phyloP scores from a whole-genome alignment of 2,888 invertebrate species.

The Bombylius discolor region DNA sequence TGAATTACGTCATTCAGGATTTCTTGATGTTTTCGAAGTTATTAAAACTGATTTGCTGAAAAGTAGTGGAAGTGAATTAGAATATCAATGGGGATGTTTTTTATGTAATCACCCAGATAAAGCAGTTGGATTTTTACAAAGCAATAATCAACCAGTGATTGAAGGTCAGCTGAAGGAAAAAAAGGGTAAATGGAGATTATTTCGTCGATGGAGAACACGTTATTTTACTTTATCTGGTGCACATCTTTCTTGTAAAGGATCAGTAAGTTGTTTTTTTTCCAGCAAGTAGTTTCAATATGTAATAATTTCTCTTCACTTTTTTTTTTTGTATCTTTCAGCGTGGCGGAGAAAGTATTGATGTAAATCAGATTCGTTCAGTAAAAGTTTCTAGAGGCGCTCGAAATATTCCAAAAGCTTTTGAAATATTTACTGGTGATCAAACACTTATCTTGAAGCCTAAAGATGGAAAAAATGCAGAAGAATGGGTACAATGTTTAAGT shows the following conservation, averaged over 20 bases:
- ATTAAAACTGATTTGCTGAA: constrained; percentile 38
- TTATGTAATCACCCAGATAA: constrained; percentile 86
- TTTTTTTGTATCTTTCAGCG: constrained; percentile 43
- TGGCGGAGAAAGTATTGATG: constrained; percentile 74
- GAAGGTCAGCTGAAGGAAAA: constrained; percentile 86
- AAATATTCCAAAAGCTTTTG: constrained; percentile 90
- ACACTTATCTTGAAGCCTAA: constrained; percentile 87
- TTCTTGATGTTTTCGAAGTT: constrained; percentile 87
- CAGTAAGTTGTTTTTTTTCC: constrained; percentile 46
- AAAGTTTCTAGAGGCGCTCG: constrained; percentile 82
- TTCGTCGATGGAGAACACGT: constrained; percentile 82
- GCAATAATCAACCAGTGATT: constrained; percentile 73
- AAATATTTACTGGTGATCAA: constrained; percentile 90
- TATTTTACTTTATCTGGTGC: constrained; percentile 91
- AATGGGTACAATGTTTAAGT: constrained; percentile 91
- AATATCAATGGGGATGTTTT: constrained; percentile 74
- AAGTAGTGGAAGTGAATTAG: constrained; percentile 38
- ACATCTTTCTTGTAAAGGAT: constrained; percentile 74
- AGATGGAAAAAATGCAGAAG: constrained; percentile 86
- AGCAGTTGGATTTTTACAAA: constrained; percentile 67
- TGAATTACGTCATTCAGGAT: constrained; percentile 74
- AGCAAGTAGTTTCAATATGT: constrained; percentile 37
- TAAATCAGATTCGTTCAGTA: constrained; percentile 89
- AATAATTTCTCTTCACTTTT: not conserved
- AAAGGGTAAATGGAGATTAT: constrained; percentile 81